Evolutionary conservation across 2,113 vertebrate species (phyloP).

Genomic region (Probosciger aterrimus): DNA sequence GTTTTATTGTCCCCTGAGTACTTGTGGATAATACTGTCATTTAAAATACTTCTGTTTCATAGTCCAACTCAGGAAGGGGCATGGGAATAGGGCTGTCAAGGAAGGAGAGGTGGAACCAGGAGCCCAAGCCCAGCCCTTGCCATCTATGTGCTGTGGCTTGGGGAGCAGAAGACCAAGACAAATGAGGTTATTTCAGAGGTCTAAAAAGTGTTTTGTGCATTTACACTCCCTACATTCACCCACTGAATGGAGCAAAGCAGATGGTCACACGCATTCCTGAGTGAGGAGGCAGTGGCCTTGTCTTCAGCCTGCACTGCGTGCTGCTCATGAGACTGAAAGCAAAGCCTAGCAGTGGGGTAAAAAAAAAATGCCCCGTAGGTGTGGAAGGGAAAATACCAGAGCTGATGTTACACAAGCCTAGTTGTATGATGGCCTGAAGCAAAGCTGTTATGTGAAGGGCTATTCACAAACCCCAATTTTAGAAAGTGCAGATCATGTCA

Average conservation of each 20-base stretch:
- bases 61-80: background rate
- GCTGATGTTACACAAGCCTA: background rate
- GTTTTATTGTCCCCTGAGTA: background rate
- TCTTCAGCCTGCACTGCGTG: background rate
- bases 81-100: fast-evolving
- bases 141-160: background rate
- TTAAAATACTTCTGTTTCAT: background rate
- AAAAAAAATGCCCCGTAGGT: background rate
- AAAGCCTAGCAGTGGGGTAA: background rate
- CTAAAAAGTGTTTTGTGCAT: background rate
- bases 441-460: background rate
- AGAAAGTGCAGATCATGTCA: background rate
- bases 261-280: background rate
- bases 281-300: background rate
- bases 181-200: background rate
- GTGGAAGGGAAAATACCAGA: constrained; percentile 14
- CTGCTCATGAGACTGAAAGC: background rate
- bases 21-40: background rate
- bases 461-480: constrained; percentile 17
- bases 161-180: background rate
- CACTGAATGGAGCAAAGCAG: background rate
- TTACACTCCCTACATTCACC: background rate
- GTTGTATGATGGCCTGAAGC: background rate
- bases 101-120: background rate
- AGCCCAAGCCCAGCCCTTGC: background rate